These are phyloP conservation scores for Drosophila limbata DNA, from an alignment of 2,888 invertebrate species.

Conservation along the genomic window DNA sequence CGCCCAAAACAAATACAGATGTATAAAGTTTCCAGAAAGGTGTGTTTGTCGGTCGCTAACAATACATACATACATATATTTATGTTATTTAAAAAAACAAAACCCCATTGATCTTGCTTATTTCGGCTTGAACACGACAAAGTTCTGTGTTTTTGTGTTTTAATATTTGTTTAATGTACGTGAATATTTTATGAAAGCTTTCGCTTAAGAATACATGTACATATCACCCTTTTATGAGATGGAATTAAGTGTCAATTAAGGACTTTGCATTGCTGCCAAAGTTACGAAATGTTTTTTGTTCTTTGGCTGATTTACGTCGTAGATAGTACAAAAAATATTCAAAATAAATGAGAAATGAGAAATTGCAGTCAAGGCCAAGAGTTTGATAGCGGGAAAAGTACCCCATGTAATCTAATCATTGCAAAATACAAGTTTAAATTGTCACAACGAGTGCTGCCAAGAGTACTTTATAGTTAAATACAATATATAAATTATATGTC, in stretches of 20 bases:
- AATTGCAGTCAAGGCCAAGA: slow-evolving; percentile 48
- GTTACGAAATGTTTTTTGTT: slow-evolving; percentile 15
- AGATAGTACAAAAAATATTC: slow-evolving; percentile 12
- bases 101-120: slow-evolving; percentile 55
- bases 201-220: slow-evolving; percentile 26
- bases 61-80: slow-evolving; percentile 17
- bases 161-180: slow-evolving; percentile 10
- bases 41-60: slow-evolving; percentile 59
- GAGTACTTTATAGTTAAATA: slow-evolving; percentile 1
- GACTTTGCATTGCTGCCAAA: slow-evolving; percentile 19
- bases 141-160: slow-evolving; percentile 37
- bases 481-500: slow-evolving; percentile 5
- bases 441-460: slow-evolving; percentile 4
- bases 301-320: slow-evolving; percentile 26
- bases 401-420: slow-evolving; percentile 62
- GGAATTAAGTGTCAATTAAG: slow-evolving; percentile 31
- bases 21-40: slow-evolving; percentile 65
- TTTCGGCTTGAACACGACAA: slow-evolving; percentile 35
- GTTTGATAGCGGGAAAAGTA: slow-evolving; percentile 45
- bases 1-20: slow-evolving; percentile 38
- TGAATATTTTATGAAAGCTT: slow-evolving; percentile 33
- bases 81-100: slow-evolving; percentile 2
- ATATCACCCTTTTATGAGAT: slow-evolving; percentile 35
- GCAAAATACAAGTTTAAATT: slow-evolving; percentile 25
- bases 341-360: neutral